Evolutionary conservation across 2,888 invertebrate species (phyloP), one percentile per base, ranked within the genome.

Genomic region (Pediacus dermestoides): DNA sequence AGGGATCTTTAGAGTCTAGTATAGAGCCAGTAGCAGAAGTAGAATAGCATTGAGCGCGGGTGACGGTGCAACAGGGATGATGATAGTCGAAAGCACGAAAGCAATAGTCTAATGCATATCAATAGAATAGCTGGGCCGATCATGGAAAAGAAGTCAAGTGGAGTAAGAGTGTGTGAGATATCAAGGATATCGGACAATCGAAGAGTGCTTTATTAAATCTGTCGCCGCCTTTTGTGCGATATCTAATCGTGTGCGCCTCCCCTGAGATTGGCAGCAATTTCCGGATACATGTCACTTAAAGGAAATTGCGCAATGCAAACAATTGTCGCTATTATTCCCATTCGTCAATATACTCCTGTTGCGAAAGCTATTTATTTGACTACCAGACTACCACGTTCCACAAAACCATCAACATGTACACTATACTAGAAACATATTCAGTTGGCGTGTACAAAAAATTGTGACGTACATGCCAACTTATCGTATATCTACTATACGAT

Each of bases 211-310:
- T 67, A 68, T 68, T 68, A 67, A 68, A 68, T 67, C 64, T 63
- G 60, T 56, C 60, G 59, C 58, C 55, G 54, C 59, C 63, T 66
- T 66, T 67, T 67, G 66, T 67, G 58, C 57, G 64, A 65, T 64
- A 65, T 67, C 66, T 65, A 67, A 66, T 65, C 64, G 66, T 53
- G 57, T 55, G 57, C 50, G 57, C 57, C 61, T 61, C 64, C 66
- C 64, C 51, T 51, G 63, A 64, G 67, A 68, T 67, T 68, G 69
- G 67, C 70, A 67, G 68, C 69, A 70, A 70, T 70, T 69, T 70
- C 70, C 70, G 66, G 65, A 63, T 64, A 67, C 68, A 68, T 62
- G 68, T 69, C 68, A 68, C 60, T 59, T 57, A 53, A 57, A 64
- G 67, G 65, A 66, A 67, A 67, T 68, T 67, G 66, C 63, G 60